Evolutionary conservation across 2,888 invertebrate genomes (phyloP).

Genomic region (Troilus luridus): DNA sequence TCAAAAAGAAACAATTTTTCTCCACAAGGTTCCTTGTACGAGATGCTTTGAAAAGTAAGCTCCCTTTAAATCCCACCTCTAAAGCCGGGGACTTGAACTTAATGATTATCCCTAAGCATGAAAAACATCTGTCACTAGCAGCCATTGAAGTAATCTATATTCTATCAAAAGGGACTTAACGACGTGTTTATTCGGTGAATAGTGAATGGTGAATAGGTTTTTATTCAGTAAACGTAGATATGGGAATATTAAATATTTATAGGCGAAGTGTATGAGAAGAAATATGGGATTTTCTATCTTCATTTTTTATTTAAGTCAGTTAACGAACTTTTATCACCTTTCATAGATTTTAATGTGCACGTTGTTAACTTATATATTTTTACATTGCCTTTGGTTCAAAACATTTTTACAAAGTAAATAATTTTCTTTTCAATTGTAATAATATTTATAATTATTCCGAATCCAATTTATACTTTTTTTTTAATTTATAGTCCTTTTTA

Average conservation of each 20-base stretch:
- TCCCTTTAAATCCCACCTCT: not conserved
- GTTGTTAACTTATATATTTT: no score
- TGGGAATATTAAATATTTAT: not conserved
- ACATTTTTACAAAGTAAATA: no score
- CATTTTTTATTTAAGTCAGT: not conserved
- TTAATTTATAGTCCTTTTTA: no score
- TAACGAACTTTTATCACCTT: not conserved
- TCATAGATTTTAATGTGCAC: not conserved
- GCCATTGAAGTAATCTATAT: not conserved
- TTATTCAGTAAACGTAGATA: not conserved
- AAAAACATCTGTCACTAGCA: not conserved
- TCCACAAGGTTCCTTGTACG: not conserved
- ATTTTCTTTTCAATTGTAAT: no score
- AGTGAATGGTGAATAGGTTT: conserved; percentile 16
- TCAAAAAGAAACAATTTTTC: not conserved
- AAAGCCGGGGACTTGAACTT: not conserved
- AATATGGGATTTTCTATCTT: not conserved
- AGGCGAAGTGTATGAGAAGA: not conserved
- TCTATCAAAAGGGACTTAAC: not conserved
- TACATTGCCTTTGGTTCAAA: no score
- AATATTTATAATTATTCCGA: no score
- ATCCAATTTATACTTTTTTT: no score
- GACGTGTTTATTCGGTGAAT: not conserved
- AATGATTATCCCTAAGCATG: not conserved
- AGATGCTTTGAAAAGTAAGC: not conserved